Conservation (phyloP, 2,113 vertebrate genomes). For the Prunella himalayana region DNA sequence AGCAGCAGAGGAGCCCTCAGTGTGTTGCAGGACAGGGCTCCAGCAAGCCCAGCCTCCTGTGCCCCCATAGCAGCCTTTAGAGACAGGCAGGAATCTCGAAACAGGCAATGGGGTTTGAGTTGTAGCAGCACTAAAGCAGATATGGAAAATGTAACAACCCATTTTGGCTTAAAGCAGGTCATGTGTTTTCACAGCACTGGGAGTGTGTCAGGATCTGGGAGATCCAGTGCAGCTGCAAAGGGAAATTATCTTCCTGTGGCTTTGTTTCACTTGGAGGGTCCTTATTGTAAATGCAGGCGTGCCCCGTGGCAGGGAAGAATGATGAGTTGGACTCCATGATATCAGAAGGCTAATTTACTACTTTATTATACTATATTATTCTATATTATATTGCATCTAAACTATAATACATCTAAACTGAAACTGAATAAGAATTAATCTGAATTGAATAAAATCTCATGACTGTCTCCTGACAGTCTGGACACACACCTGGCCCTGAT, state of each 20-base stretch:
- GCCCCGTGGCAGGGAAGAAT: too few species aligned
- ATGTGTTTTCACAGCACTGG: background rate
- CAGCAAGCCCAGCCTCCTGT: background rate
- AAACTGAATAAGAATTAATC: too few species aligned
- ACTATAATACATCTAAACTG: too few species aligned
- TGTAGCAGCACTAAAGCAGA: background rate
- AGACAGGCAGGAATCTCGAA: background rate
- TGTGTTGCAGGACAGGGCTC: rapidly evolving
- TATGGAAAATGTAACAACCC: background rate
- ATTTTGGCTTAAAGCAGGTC: background rate
- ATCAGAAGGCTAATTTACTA: too few species aligned
- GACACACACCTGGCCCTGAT: too few species aligned
- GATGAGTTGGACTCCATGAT: too few species aligned
- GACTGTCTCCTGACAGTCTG: too few species aligned
- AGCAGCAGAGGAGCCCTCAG: background rate
- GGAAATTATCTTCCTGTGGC: background rate
- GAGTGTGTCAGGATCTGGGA: background rate
- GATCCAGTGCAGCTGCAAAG: background rate
- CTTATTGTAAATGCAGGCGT: too few species aligned
- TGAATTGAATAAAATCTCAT: too few species aligned
- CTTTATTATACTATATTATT: too few species aligned
- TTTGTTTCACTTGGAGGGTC: background rate
- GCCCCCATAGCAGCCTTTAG: background rate
- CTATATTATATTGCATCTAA: too few species aligned
- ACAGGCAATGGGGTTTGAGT: background rate